phyloP scores from a whole-genome alignment of 1,140 invertebrate genomes.

The Elysia chlorotica region DNA sequence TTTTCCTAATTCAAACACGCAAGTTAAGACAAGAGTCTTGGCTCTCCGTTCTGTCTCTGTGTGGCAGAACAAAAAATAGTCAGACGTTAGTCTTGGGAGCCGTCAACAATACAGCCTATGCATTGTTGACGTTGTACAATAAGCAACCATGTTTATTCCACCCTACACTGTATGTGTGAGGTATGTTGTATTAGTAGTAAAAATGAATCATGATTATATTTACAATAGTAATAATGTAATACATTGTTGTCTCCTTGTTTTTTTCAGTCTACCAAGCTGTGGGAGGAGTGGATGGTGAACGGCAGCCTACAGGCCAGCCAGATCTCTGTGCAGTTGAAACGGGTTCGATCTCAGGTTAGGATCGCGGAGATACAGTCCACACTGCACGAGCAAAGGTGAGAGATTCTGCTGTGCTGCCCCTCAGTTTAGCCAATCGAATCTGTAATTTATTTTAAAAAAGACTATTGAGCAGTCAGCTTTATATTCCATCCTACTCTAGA shows the following conservation, averaged over 20 bases:
- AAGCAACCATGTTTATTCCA: no score
- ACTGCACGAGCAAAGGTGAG: conserved; percentile 92
- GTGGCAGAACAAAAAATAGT: no score
- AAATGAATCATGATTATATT: no score
- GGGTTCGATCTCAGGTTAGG: conserved; percentile 89
- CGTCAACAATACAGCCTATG: no score
- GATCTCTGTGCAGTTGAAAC: conserved; percentile 93
- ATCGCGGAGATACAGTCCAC: conserved; percentile 96
- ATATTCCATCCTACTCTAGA: conserved; percentile 5
- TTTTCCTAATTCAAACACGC: no score
- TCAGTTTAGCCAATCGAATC: background rate
- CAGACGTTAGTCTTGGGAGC: no score
- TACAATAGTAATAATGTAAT: background rate
- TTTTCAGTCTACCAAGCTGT: conserved; percentile 78
- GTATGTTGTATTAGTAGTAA: no score
- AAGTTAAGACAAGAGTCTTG: no score
- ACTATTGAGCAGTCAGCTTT: background rate
- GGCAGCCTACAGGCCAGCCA: conserved; percentile 88
- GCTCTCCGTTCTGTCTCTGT: no score
- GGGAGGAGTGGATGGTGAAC: conserved; percentile 82
- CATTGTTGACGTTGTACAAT: no score
- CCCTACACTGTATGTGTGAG: no score
- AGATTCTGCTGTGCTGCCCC: background rate
- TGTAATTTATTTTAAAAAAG: background rate
- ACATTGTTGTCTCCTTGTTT: conserved; percentile 31